Conservation (phyloP, 2,797 vertebrate genomes). For the Callimico goeldii region DNA sequence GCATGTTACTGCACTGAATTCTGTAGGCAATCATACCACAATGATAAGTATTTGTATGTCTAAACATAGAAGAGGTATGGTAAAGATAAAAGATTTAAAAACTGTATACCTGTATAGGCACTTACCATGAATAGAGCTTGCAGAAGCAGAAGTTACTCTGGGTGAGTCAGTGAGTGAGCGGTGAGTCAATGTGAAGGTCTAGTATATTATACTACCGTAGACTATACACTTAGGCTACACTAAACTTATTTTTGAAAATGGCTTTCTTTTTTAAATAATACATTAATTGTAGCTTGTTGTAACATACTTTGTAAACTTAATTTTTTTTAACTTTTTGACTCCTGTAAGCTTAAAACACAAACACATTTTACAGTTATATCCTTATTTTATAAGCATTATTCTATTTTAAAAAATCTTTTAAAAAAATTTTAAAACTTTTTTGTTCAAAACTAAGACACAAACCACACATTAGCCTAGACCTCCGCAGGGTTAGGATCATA, state of each 20-base stretch:
- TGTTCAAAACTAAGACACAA: neutral
- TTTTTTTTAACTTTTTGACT: neutral
- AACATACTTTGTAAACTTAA: neutral
- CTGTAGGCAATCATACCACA: neutral
- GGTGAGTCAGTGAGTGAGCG: neutral
- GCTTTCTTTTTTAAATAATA: neutral
- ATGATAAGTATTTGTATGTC: neutral
- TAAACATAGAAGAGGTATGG: neutral
- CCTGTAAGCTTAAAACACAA: neutral
- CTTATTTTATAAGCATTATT: neutral
- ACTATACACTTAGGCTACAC: neutral
- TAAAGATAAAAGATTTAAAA: neutral
- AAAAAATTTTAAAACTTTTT: neutral
- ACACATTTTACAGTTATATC: neutral
- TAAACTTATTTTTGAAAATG: neutral
- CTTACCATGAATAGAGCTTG: neutral
- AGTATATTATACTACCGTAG: neutral
- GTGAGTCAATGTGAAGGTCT: neutral
- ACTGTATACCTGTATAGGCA: neutral
- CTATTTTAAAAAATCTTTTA: neutral
- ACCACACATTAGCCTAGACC: neutral
- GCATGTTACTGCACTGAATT: neutral
- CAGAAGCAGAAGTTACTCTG: neutral
- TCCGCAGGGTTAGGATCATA: neutral
- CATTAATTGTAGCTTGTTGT: neutral